Base-by-base conservation (phyloP, 2,797 vertebrate genomes). In the Hipposideros larvatus region DNA sequence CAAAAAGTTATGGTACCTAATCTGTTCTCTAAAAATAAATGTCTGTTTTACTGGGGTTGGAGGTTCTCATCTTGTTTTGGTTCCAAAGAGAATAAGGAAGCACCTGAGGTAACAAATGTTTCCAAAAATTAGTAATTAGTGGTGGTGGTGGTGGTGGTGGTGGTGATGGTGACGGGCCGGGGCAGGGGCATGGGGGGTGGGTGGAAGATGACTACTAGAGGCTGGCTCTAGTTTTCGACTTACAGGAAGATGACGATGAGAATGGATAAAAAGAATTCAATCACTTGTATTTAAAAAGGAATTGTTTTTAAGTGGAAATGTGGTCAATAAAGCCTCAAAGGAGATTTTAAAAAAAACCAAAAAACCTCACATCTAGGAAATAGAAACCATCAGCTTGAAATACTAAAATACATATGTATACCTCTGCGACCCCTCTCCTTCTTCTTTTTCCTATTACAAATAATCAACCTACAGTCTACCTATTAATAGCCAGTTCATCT, bases 11-110 rank as follows among this genome's bases (percentile, higher is more conserved):
- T 41, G 63, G 46, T 87, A 87, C 87, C 75, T 41, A 92, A 94
- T 59, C n/a, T 79, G 46, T 70, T 84, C 65, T 79, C 88, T 93
- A 90, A 97, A 94, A 92, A 59, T 37, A 93, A 91, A 66, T 26
- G 15, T 73, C 26, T 96, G 59, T 80, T 88, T 95, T 73, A 37
- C n/a, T 85, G 28, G 15, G 10, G 43, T 71, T 68, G 21, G 57
- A 24, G 66, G 31, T 91, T 95, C 48, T 70, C 73, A 82, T 37
- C 21, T 83, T 71, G 48, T 28, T 74, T 19, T 37, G 65, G 11
- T 68, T 85, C 46, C 66, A 90, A 77, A 79, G 34, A 95, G 61
- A 19, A 70, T 11, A 13, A 65, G 7, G 15, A 68, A 89, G 90
- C 43, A 89, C 19, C 26, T 74, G 4, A 94, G 13, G 37, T 59